These are phyloP conservation scores for Gadus chalcogrammus DNA, from an alignment of 2,113 vertebrate genomes.

Conservation along the genomic window DNA sequence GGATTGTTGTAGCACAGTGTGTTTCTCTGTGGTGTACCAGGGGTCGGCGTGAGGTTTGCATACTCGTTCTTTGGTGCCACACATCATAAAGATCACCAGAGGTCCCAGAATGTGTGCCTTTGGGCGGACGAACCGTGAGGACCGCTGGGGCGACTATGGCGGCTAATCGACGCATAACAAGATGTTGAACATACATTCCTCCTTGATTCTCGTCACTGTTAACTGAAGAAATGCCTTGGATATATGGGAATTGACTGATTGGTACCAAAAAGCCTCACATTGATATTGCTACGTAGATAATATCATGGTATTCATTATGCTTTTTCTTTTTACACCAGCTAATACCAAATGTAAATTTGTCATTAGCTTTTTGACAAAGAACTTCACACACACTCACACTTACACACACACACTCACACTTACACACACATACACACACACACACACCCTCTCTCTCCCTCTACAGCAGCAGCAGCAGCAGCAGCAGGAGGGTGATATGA, in stretches of 20 bases:
- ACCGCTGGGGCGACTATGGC: no score
- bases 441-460: background rate
- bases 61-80: no score
- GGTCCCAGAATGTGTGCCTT: no score
- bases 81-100: no score
- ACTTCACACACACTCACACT: constrained; percentile 20
- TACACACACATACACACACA: constrained; percentile 21
- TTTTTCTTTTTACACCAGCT: constrained; percentile 56
- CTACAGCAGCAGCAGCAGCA: constrained; percentile 41
- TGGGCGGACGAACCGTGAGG: background rate
- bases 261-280: constrained; percentile 20
- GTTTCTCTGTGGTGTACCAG: no score
- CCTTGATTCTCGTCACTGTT: background rate
- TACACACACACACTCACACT: background rate
- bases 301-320: constrained; percentile 51
- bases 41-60: no score
- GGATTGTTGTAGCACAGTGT: no score
- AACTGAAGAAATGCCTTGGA: constrained; percentile 25
- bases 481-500: constrained; percentile 53
- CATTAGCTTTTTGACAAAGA: constrained; percentile 47
- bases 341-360: constrained; percentile 55
- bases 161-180: no score
- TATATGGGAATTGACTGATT: constrained; percentile 37
- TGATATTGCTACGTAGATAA: constrained; percentile 43
- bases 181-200: no score